Percentiles rank a stretch among this genome's conserved stretches.
phyloP scores from a whole-genome alignment of 2,797 vertebrate species.

The Galagoides demidoff region DNA sequence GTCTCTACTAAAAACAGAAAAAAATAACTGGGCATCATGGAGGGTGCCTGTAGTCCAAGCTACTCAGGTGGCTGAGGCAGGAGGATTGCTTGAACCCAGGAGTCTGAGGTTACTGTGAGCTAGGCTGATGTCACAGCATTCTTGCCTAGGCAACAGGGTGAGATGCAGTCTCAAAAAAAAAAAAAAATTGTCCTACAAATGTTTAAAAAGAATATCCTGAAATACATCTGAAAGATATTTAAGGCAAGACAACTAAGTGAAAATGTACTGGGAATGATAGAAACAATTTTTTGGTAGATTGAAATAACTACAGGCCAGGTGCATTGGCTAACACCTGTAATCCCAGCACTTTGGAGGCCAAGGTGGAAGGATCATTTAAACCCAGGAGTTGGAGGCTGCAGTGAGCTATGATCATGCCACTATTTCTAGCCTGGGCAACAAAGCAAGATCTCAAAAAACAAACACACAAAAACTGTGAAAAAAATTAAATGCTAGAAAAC shows the following conservation, averaged over 20 bases:
- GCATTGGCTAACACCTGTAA: not conserved
- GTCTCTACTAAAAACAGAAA: too few relatives aligned
- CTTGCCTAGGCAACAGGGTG: too few relatives aligned
- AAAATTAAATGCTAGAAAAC: conserved; percentile 36
- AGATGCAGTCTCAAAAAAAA: too few relatives aligned
- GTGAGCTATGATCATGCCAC: not conserved
- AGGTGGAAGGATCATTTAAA: not conserved
- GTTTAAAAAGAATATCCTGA: conserved; percentile 70
- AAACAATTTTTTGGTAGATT: conserved; percentile 35
- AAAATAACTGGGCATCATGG: too few relatives aligned
- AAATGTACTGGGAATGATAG: conserved; percentile 51
- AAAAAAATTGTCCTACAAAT: conserved; percentile 40
- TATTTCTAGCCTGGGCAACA: not conserved
- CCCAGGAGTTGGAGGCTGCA: not conserved
- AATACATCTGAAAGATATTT: conserved; percentile 63
- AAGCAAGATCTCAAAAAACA: not conserved
- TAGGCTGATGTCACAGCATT: too few relatives aligned
- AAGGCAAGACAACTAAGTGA: conserved; percentile 74
- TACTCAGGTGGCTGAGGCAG: too few relatives aligned
- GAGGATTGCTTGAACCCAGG: too few relatives aligned
- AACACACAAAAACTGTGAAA: not conserved
- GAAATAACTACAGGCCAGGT: not conserved
- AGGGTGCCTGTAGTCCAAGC: too few relatives aligned
- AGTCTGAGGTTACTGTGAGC: too few relatives aligned
- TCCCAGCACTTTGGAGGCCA: not conserved